Base-by-base conservation (phyloP, 2,113 vertebrate species). In the Hipposideros armiger region DNA sequence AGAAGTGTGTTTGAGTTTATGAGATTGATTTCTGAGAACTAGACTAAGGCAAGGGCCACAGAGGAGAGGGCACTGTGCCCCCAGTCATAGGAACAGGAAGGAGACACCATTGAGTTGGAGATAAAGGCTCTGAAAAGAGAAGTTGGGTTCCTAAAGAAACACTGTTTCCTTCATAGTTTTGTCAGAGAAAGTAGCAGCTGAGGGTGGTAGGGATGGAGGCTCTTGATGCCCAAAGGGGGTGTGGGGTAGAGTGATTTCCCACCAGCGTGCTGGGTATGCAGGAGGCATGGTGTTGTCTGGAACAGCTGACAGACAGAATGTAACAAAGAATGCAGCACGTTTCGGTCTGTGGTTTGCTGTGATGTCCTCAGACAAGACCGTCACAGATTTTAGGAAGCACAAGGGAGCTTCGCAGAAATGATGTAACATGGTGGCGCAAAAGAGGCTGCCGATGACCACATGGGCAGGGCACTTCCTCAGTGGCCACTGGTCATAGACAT, bases 301-400 rank as follows among this genome's bases (percentile, higher is more conserved):
- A 87, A 24, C 3, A 36, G 72, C 90, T 91, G 88, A 56, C 4
- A 73, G 52, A 58, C 64, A 64, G 30, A 93, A 28, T 67, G 15
- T 90, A 84, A 91, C 2, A 50, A 69, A 24, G 62, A 77, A 42
- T 50, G 4, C 42, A 58, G 66, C 32, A 54, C 30, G 45, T 95
- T 72, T 92, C 67, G 45, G 77, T 77, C 69, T 97, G 96, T 94
- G 96, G 97, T 97, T 97, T 96, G 80, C 64, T 91, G 50, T 95
- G 62, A 95, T 83, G 77, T 96, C 85, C 40, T 95, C 52, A 97
- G 85, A 95, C 62, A 90, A 87, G 86, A 80, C 30, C 0, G 30
- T 96, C 94, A 76, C 13, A 84, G 85, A 86, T 85, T 62, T 94
- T 77, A 82, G 95, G 85, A 97, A 96, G 66, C 20, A 20, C 74